A percentile compares a stretch with the other conserved stretches of the same genome.
Evolutionary conservation across 2,113 vertebrate species (phyloP).

Genomic region (Podocnemis expansa): DNA sequence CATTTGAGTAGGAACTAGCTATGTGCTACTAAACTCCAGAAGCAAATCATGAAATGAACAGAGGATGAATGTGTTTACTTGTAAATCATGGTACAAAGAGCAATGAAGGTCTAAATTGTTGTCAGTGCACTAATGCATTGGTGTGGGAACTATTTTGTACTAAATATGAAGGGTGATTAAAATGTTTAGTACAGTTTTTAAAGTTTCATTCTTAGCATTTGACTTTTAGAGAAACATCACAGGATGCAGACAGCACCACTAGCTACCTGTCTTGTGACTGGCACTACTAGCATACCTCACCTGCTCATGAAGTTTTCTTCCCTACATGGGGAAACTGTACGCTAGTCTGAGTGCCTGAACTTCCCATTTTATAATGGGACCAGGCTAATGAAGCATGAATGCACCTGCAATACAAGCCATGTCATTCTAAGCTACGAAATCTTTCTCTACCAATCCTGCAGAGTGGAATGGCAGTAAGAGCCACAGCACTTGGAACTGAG

Average conservation of each 20-base stretch:
- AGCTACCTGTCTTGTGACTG: background rate
- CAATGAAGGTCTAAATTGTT: background rate
- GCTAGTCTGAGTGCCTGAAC: constrained; percentile 31
- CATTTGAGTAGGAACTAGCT: background rate
- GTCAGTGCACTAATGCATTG: background rate
- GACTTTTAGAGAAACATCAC: background rate
- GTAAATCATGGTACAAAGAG: constrained; percentile 33
- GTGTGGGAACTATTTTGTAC: background rate
- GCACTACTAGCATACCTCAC: background rate
- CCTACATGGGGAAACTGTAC: constrained; percentile 15
- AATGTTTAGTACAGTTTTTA: background rate
- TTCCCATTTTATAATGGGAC: constrained; percentile 49
- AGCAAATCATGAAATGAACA: background rate
- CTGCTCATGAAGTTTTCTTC: constrained; percentile 13
- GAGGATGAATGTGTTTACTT: no score
- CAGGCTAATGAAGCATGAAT: constrained; percentile 37
- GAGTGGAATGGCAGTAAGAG: rapidly evolving
- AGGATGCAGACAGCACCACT: background rate
- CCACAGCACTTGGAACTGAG: background rate
- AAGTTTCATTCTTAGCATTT: no score
- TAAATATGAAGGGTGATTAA: background rate
- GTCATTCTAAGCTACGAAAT: constrained; percentile 14
- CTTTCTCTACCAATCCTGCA: background rate
- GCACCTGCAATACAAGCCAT: background rate
- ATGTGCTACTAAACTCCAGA: background rate